These are phyloP conservation scores for Cygnus olor DNA, from an alignment of 2,797 vertebrate species.

Conservation along the genomic window DNA sequence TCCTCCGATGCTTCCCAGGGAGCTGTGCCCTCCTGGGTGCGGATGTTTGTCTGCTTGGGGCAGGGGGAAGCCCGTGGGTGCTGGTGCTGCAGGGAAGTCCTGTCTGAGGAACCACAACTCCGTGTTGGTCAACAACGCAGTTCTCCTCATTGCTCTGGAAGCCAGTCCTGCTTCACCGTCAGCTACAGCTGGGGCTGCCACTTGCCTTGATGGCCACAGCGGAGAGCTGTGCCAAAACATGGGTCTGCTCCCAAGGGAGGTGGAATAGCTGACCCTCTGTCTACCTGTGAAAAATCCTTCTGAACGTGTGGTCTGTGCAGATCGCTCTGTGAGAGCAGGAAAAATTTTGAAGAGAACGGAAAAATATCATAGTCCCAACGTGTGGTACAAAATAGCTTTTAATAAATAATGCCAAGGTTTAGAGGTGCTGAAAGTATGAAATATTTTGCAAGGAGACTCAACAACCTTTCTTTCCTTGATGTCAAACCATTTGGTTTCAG, in stretches of 20 bases:
- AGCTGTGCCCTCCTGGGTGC: accelerated
- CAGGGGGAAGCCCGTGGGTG: not conserved
- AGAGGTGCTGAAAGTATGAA: not conserved
- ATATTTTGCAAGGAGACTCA: accelerated
- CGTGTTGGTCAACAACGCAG: accelerated
- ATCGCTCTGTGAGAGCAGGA: not conserved
- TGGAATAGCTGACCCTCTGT: not conserved
- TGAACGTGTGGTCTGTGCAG: accelerated
- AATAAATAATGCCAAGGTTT: not conserved
- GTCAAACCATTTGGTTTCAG: accelerated
- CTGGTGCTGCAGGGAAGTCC: accelerated
- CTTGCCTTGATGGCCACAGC: no score
- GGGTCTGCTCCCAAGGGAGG: no score
- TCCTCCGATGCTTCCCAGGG: accelerated
- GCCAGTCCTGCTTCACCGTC: not conserved
- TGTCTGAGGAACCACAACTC: accelerated
- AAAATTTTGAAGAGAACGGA: not conserved
- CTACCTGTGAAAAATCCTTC: not conserved
- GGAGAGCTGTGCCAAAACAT: not conserved
- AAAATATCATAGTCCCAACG: accelerated
- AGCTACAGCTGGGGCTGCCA: not conserved
- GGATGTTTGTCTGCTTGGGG: accelerated
- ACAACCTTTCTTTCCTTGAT: not conserved
- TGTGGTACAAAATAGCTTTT: not conserved
- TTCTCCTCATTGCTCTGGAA: not conserved